phyloP scores from a whole-genome alignment of 2,888 invertebrate genomes.

The Allygus modestus region DNA sequence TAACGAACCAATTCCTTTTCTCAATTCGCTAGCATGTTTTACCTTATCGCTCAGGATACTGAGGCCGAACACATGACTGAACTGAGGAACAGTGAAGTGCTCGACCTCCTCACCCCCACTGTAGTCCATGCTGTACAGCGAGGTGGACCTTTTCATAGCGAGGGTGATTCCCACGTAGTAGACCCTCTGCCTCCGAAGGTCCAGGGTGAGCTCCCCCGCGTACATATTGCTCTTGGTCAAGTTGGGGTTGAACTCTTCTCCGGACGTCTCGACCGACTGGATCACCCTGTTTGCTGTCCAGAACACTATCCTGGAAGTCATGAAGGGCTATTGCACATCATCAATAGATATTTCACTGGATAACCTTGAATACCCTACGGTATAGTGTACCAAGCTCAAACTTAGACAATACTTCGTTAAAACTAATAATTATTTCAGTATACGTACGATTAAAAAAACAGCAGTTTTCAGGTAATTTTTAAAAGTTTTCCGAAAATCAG shows the following conservation, averaged over 20 bases:
- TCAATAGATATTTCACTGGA: too few relatives aligned
- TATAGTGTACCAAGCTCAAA: too few relatives aligned
- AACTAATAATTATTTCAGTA: too few relatives aligned
- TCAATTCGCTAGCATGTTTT: neutral
- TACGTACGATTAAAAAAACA: too few relatives aligned
- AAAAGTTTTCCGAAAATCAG: too few relatives aligned
- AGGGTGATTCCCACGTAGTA: conserved; percentile 2
- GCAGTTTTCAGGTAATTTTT: too few relatives aligned
- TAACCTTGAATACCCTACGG: too few relatives aligned
- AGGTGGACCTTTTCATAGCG: neutral
- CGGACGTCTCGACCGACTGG: neutral
- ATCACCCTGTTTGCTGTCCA: conserved; percentile 11
- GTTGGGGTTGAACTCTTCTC: neutral
- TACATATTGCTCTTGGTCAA: neutral
- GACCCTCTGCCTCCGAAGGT: neutral
- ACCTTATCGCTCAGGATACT: neutral
- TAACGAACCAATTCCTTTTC: too few relatives aligned
- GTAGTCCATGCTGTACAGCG: conserved; percentile 43
- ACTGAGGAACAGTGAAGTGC: conserved; percentile 1
- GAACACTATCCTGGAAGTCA: neutral
- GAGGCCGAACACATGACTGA: conserved; percentile 13
- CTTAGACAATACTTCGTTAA: too few relatives aligned
- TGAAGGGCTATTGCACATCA: too few relatives aligned
- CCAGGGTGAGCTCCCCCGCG: neutral
- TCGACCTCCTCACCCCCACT: neutral